Evolutionary conservation across 2,797 vertebrate species (phyloP).

Genomic region (Tamandua tetradactyla): DNA sequence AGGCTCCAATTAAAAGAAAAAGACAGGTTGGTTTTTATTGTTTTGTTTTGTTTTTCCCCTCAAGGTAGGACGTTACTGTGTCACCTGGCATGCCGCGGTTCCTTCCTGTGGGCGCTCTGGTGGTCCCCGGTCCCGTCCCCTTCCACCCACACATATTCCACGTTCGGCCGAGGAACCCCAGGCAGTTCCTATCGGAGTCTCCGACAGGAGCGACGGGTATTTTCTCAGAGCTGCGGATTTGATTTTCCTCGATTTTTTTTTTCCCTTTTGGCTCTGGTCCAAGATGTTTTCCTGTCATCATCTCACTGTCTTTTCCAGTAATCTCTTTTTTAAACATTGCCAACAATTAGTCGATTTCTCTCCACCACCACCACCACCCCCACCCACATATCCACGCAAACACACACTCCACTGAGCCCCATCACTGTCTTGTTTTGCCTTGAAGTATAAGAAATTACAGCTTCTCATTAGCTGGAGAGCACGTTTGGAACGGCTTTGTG

Average conservation of each 20-base stretch:
- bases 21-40: conserved; percentile 71
- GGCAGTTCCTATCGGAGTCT: conserved; percentile 78
- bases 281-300: conserved; percentile 87
- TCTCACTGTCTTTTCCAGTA: conserved; percentile 87
- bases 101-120: conserved; percentile 67
- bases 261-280: conserved; percentile 87
- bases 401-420: conserved; percentile 80
- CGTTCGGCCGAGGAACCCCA: conserved; percentile 65
- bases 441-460: conserved; percentile 88
- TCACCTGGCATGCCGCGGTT: conserved; percentile 71
- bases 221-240: conserved; percentile 83
- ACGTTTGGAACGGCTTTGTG: conserved; percentile 86
- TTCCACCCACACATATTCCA: conserved; percentile 78
- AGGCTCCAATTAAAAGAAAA: conserved; percentile 76
- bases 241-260: conserved; percentile 83
- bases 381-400: conserved; percentile 76
- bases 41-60: conserved; percentile 27
- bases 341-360: conserved; percentile 88
- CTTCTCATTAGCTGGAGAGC: conserved; percentile 86
- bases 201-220: conserved; percentile 77
- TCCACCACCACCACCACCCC: conserved; percentile 80
- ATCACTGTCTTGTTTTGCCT: conserved; percentile 85
- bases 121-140: conserved; percentile 68
- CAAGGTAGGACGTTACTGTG: conserved; percentile 72
- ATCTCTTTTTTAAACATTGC: conserved; percentile 88